Base-by-base conservation (phyloP, 1,140 invertebrate species). In the Drosophila kurseongensis region DNA sequence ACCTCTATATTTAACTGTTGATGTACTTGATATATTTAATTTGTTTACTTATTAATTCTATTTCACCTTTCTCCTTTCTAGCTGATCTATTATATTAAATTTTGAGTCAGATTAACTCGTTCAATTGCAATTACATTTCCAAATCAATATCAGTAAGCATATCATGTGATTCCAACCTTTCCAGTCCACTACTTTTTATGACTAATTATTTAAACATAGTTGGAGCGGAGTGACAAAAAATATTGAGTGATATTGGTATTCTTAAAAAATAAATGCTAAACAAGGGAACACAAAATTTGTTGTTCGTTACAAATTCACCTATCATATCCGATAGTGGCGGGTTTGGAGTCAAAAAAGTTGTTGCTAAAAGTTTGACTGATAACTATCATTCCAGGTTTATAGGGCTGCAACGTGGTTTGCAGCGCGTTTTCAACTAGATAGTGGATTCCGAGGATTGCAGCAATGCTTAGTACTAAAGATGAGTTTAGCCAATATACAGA, bases 21-120 rank as follows among this genome's bases (percentile, higher is more conserved):
- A 80, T 84, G 38, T 58, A 56, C 52, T 76, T 78, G 58, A 75
- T 76, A 75, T 76, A 61, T 51, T 84, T 57, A 58, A 69, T 75
- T 86, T 73, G 36, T 83, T 80, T 82, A 82, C 83, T 86, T 86
- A 86, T 83, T 45, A 74, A 79, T 69, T 73, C 83, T 86, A 86
- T 86, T 86, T 86, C 83, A 86, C 83, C 83, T 86, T 88, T 86
- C 84, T 86, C 83, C 83, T 88, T 71, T 71, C 51, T 71, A 48
- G 88, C 79, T 66, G 71, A 79, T 75, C 72, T 79, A 69, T 54
- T 69, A 66, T 58, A 50, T 27, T 81, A 72, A 32, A 51, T 56
- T 35, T 41, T 59, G 56, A 58, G 54, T 69, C 54, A 29, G n/a
- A 63, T 23, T 48, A 54, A 58, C 62, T 58, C 48, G n/a, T 61